Evolutionary conservation across 2,113 vertebrate genomes (phyloP).

Genomic region (Rhea pennata): DNA sequence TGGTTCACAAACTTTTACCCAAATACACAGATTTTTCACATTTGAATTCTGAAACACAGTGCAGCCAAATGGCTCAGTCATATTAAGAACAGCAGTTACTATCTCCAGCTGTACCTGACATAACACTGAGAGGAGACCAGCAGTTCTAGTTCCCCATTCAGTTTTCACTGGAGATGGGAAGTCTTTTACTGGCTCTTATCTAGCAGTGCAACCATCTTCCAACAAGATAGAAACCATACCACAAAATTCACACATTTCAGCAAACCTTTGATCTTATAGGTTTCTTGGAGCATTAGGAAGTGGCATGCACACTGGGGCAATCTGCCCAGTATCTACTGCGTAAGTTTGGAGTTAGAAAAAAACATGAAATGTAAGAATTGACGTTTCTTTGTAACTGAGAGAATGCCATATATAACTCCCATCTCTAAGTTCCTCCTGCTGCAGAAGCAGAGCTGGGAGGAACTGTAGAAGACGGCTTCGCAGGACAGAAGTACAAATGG

Average conservation of each 20-base stretch:
- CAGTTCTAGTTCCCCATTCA: not conserved
- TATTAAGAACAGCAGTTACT: not conserved
- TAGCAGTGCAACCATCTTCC: not conserved
- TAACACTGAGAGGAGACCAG: not conserved
- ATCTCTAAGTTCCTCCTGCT: not conserved
- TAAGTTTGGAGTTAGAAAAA: not conserved
- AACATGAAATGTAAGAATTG: not conserved
- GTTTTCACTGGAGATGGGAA: not conserved
- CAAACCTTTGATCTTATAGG: not conserved
- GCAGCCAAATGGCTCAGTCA: not conserved
- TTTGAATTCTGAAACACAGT: not conserved
- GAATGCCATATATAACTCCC: not conserved
- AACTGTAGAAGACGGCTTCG: not conserved
- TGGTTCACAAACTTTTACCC: not conserved
- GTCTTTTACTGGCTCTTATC: not conserved
- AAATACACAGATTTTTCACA: not conserved
- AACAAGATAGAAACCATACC: not conserved
- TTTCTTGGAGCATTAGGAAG: not conserved
- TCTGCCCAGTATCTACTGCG: not conserved
- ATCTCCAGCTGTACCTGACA: not conserved
- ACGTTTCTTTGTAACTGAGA: not conserved
- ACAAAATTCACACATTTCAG: not conserved
- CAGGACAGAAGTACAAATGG: not conserved
- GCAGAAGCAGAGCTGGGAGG: not conserved
- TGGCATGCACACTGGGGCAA: not conserved